These are phyloP conservation scores for Thaleichthys pacificus DNA, from an alignment of 2,797 vertebrate genomes.

Conservation along the genomic window DNA sequence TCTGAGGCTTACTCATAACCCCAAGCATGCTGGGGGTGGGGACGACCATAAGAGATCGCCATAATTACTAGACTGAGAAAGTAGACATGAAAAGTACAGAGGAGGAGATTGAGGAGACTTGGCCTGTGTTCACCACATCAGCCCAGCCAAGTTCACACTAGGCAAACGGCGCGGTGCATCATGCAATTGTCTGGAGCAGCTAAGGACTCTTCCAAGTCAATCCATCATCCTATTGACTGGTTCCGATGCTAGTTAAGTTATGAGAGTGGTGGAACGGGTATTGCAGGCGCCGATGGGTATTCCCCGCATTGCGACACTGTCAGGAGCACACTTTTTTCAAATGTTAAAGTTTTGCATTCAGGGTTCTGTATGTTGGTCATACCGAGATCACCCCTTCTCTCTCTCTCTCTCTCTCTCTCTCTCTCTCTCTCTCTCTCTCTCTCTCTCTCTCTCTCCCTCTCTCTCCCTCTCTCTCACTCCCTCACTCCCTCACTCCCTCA, in stretches of 20 bases:
- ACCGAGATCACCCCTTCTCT: conserved; percentile 51
- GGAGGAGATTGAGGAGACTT: conserved; percentile 17
- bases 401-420: conserved; percentile 10
- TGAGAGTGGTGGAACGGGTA: conserved; percentile 19
- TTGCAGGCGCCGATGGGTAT: conserved; percentile 34
- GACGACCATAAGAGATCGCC: conserved; percentile 19
- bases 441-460: conserved; percentile 18
- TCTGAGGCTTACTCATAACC: conserved; percentile 38
- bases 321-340: conserved; percentile 27
- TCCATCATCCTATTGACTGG: conserved; percentile 22
- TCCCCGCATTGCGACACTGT: conserved; percentile 42
- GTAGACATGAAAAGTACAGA: conserved; percentile 30
- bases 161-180: conserved; percentile 2
- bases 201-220: conserved; percentile 12
- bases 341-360: conserved; percentile 41
- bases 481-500: conserved; percentile 9
- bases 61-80: conserved; percentile 43
- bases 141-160: conserved; percentile 21
- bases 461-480: too few species aligned
- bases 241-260: neutral
- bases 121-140: conserved; percentile 12
- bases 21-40: conserved; percentile 19
- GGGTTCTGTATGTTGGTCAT: conserved; percentile 56
- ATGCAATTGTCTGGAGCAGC: conserved; percentile 2
- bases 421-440: conserved; percentile 4